Base-by-base conservation (phyloP, 2,888 invertebrate genomes). In the Brassicogethes aeneus region DNA sequence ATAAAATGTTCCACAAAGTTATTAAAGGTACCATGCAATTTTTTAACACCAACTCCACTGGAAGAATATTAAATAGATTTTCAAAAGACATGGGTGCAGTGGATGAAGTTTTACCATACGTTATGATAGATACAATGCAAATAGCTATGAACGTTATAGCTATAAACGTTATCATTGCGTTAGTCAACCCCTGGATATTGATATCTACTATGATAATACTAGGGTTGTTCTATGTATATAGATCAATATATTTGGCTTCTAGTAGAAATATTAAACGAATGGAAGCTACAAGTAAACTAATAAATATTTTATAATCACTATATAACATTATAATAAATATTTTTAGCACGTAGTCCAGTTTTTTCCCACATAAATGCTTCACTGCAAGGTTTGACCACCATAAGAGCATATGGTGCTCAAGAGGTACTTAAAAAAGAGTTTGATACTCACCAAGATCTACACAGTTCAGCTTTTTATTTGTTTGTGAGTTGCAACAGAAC, bases 281-380 rank as follows among this genome's bases (percentile, higher is more conserved):
- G 3, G 82, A 82, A 61, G 79, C 80, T 50, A 75, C 77, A 16
- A 78, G 81, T 81, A 54, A 73, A 75, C 68, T 35, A 15, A n/a
- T 17, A 3, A 34, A 13, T 30, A 12, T 17, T 8, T 32, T 43
- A 23, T 32, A 23, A 31, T 36, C 8, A 30, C 15, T 23, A n/a
- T 14, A 14, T 3, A 2, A 17, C n/a, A 29, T 34, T 15, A 41
- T 3, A 13, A 36, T n/a, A 32, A 15, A 39, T 13, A 43, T 17
- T 60, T 56, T 17, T 62, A 86, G 86, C 82, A 39, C 75, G 85
- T 38, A 86, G 85, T 58, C 89, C 89, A 1, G 77, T 90, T 1
- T 88, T 84, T 62, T 78, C 81, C 1, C 82, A 88, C 53, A 71
- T 88, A 23, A 82, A 79, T 54, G 80, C 85, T 36, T 80, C 84